phyloP scores from a whole-genome alignment of 2,888 invertebrate genomes.

The Clivina fossor region DNA sequence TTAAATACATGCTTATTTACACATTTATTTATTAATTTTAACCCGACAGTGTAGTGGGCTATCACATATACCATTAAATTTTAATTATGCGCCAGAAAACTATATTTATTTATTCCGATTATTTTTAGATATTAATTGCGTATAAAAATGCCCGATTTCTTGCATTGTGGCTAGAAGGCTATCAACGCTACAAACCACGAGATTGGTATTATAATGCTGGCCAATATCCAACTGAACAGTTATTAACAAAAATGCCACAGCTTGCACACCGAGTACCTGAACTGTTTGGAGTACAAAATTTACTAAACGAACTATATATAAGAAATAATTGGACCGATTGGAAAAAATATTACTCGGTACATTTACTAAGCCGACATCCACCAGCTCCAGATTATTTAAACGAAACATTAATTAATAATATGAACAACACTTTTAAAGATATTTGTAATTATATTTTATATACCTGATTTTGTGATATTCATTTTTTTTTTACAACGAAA shows the following conservation, averaged over 20 bases:
- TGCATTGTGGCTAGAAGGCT: constrained; percentile 48
- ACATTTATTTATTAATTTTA: too few relatives aligned
- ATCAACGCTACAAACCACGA: constrained; percentile 46
- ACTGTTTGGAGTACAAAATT: constrained; percentile 49
- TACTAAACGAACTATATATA: constrained; percentile 46
- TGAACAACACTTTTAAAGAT: constrained; percentile 46
- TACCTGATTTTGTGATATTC: constrained; percentile 18
- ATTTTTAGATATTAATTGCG: constrained; percentile 47
- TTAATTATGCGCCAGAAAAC: too few relatives aligned
- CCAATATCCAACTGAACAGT: constrained; percentile 48
- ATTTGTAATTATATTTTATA: constrained; percentile 42
- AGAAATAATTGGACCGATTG: constrained; percentile 44
- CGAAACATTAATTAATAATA: constrained; percentile 36
- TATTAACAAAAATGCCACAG: constrained; percentile 46
- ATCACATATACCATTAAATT: too few relatives aligned
- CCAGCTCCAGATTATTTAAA: constrained; percentile 40
- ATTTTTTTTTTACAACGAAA: too few relatives aligned
- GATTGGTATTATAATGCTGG: constrained; percentile 53
- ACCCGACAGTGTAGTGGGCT: too few relatives aligned
- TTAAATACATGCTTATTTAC: too few relatives aligned
- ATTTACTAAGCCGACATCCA: constrained; percentile 49
- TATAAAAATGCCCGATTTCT: constrained; percentile 49
- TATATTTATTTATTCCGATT: too few relatives aligned
- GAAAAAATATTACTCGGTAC: constrained; percentile 46
- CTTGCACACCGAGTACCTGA: constrained; percentile 48